phyloP scores from a whole-genome alignment of 2,888 invertebrate species.

The Achlya flavicornis region DNA sequence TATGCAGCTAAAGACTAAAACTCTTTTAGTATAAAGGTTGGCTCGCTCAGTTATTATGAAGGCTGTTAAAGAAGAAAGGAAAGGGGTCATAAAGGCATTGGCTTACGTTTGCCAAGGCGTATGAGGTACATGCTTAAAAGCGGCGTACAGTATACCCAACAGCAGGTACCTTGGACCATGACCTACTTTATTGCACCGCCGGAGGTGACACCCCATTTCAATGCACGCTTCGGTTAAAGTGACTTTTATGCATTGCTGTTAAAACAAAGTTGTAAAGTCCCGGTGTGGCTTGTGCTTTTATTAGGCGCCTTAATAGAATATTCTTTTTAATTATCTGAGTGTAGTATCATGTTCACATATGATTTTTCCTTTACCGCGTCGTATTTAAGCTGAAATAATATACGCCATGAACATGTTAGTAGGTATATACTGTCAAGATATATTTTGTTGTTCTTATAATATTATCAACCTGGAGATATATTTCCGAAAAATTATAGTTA shows the following conservation, averaged over 20 bases:
- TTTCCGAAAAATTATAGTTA: neutral
- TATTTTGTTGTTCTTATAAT: no score
- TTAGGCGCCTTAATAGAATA: slow-evolving; percentile 31
- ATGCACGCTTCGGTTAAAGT: slow-evolving; percentile 51
- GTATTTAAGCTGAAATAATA: no score
- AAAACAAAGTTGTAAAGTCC: slow-evolving; percentile 47
- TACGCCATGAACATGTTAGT: no score
- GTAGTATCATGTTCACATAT: neutral
- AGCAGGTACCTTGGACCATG: slow-evolving; percentile 63
- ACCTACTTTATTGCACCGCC: slow-evolving; percentile 59
- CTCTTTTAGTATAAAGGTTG: slow-evolving; percentile 2
- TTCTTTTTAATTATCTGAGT: slow-evolving; percentile 12
- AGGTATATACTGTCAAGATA: no score
- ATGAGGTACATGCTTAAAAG: slow-evolving; percentile 16
- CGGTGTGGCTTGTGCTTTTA: slow-evolving; percentile 36
- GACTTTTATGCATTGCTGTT: slow-evolving; percentile 51
- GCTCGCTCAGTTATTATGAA: slow-evolving; percentile 10
- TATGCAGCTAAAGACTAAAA: slow-evolving; percentile 7
- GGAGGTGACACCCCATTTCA: slow-evolving; percentile 57
- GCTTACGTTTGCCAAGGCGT: slow-evolving; percentile 17
- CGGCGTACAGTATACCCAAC: slow-evolving; percentile 38
- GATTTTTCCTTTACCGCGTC: neutral
- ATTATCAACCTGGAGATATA: no score
- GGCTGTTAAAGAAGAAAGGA: slow-evolving; percentile 10
- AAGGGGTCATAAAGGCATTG: slow-evolving; percentile 16